Base-by-base conservation (phyloP, 2,888 invertebrate genomes). In the Acrobasis repandana region DNA sequence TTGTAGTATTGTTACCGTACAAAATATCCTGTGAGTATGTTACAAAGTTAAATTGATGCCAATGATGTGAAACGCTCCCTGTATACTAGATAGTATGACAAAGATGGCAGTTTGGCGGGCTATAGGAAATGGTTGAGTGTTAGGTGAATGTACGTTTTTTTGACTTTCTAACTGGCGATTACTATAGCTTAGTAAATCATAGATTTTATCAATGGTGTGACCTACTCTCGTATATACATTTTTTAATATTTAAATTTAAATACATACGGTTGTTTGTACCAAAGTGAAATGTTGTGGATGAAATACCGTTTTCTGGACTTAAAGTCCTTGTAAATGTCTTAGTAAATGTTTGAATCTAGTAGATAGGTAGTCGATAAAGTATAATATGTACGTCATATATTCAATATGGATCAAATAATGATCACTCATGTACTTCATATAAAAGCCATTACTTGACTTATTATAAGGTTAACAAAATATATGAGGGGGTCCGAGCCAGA, bases 341-440 rank as follows among this genome's bases (percentile, higher is more conserved):
- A 51, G 15, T 33, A 51, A 51, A 33, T 51, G n/a, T 50, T 33
- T 34, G 51, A 51, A 51, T 51, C 51, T 51, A 33, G 15, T 51
- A 51, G 33, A 50, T 50, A 50, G 43, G 43, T 43, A 43, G 43
- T 14, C 14, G n/a, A 14, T 43, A 43, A 38, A 43, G 4, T 43
- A 43, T 14, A 43, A 3, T 43, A 14, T 43, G 43, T 43, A 43
- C n/a, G n/a, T n/a, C 11, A 43, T 14, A n/a, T n/a, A 5, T 43
- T 43, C 43, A 43, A 2, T 43, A 43, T 43, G 11, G 43, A 43
- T 43, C 43, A 43, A 43, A 43, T 36, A 10, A 36, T 43, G 43
- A n/a, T 14, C 43, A 43, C 14, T 43, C 43, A 43, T n/a, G 43
- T 43, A 43, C 43, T 43, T 43, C 43, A 43, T 43, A 43, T 43